These are phyloP conservation scores for Enteromius thamalakanensis DNA, from an alignment of 2,797 vertebrate species.

Conservation along the genomic window DNA sequence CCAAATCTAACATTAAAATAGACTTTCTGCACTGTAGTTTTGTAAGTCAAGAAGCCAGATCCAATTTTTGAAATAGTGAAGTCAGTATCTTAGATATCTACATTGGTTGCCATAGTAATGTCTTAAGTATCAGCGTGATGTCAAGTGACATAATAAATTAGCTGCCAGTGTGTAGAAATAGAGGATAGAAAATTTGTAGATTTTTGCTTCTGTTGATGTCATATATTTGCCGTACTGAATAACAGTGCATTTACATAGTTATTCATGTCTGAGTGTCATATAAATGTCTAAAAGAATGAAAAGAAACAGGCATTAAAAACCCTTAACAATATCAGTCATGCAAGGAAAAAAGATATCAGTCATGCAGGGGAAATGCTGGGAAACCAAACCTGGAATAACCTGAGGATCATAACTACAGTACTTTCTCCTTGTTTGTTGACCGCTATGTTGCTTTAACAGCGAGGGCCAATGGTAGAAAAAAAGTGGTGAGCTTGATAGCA, in stretches of 20 bases:
- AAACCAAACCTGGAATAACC: neutral
- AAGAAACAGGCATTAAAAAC: neutral
- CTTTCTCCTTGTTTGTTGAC: neutral
- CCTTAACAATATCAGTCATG: neutral
- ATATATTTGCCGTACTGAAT: neutral
- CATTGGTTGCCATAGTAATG: neutral
- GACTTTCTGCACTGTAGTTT: neutral
- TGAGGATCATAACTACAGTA: neutral
- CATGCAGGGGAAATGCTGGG: neutral
- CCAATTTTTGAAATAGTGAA: neutral
- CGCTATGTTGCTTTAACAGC: neutral
- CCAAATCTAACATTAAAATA: neutral
- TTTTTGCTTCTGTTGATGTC: neutral
- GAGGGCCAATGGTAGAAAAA: neutral
- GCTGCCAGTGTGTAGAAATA: neutral
- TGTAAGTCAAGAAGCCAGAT: neutral
- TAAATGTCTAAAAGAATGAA: neutral
- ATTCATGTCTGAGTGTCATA: neutral
- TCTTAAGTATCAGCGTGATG: neutral
- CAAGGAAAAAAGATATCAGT: neutral
- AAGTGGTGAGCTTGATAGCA: conserved; percentile 1
- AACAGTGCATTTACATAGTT: neutral
- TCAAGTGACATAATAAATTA: neutral
- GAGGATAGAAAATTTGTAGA: neutral
- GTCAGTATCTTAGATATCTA: neutral